Evolutionary conservation across 2,113 vertebrate species (phyloP).

Genomic region (Myanophis thanlyinensis): DNA sequence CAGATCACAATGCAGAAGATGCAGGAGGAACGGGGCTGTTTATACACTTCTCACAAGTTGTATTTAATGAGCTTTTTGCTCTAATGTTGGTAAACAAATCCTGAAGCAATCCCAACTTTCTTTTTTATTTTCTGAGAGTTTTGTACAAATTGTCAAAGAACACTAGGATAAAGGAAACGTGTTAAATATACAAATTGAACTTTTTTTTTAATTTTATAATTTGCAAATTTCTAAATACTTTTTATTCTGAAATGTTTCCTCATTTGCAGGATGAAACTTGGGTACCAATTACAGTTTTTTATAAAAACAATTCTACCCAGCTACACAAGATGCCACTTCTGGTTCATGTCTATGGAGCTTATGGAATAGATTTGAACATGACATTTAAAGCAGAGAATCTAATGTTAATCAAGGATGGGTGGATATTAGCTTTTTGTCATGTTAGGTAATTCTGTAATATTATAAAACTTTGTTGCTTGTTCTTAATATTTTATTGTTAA

Average conservation of each 20-base stretch:
- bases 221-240: slow-evolving; percentile 62
- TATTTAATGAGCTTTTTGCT: slow-evolving; percentile 64
- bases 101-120: slow-evolving; percentile 56
- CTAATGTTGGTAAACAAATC: slow-evolving; percentile 42
- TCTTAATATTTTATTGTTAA: not conserved
- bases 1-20: slow-evolving; percentile 51
- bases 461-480: slow-evolving; percentile 23
- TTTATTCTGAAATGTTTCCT: slow-evolving; percentile 62
- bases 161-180: slow-evolving; percentile 64
- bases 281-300: slow-evolving; percentile 90
- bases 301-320: slow-evolving; percentile 68
- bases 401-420: slow-evolving; percentile 86
- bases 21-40: slow-evolving; percentile 49
- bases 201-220: slow-evolving; percentile 60
- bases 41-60: slow-evolving; percentile 65
- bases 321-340: slow-evolving; percentile 82
- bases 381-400: slow-evolving; percentile 86
- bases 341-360: slow-evolving; percentile 93
- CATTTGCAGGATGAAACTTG: slow-evolving; percentile 83
- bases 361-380: slow-evolving; percentile 90
- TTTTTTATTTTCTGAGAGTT: slow-evolving; percentile 62
- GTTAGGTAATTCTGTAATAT: slow-evolving; percentile 80
- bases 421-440: slow-evolving; percentile 95
- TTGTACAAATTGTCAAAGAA: slow-evolving; percentile 63
- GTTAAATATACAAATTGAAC: slow-evolving; percentile 68